phyloP scores from a whole-genome alignment of 2,113 vertebrate genomes.

The Hippocampus barbouri region DNA sequence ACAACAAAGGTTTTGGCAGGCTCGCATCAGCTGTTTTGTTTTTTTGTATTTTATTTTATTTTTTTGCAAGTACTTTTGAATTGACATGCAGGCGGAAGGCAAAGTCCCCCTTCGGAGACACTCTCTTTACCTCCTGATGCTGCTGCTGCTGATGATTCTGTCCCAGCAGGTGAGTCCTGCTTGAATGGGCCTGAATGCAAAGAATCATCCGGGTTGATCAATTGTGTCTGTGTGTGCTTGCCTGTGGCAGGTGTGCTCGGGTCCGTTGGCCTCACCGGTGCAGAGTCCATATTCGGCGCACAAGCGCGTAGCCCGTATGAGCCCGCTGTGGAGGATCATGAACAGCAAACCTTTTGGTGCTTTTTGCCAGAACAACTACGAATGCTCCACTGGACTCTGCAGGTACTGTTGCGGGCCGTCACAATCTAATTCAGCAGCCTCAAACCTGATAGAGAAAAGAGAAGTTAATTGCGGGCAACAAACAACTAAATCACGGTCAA shows the following conservation, averaged over 20 bases:
- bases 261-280: constrained; percentile 24
- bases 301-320: constrained; percentile 61
- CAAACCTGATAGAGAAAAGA: not conserved
- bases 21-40: not conserved
- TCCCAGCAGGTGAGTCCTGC: not conserved
- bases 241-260: constrained; percentile 49
- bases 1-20: not conserved
- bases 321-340: constrained; percentile 75
- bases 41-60: not conserved
- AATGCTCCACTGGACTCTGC: constrained; percentile 74
- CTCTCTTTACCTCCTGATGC: not conserved
- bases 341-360: constrained; percentile 73
- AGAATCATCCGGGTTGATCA: not conserved
- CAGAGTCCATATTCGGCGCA: not conserved
- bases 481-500: not conserved
- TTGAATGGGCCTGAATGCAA: not conserved
- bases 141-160: not conserved
- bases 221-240: not conserved
- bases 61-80: not conserved
- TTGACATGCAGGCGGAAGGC: not conserved
- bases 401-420: constrained; percentile 41
- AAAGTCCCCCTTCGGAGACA: not conserved
- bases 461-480: not conserved
- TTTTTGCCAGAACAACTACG: constrained; percentile 72
- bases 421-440: too few species aligned